Evolutionary conservation across 2,113 vertebrate species (phyloP).

Genomic region (Pelodiscus sinensis): DNA sequence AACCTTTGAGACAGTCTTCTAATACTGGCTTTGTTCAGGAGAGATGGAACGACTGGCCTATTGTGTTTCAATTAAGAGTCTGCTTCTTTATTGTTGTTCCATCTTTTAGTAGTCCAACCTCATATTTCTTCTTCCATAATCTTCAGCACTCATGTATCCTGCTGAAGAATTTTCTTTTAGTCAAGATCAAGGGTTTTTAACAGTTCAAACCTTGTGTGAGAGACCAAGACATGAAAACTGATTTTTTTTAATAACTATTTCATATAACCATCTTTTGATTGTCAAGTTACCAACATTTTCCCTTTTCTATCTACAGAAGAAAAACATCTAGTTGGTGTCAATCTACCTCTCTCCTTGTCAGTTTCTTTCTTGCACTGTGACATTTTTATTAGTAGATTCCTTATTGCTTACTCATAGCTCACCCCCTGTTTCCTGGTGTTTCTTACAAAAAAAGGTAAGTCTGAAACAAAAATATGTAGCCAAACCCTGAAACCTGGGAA

Average conservation of each 20-base stretch:
- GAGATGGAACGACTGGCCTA: background rate
- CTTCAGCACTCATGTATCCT: rapidly evolving
- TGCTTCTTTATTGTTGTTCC: background rate
- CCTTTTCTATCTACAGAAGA: background rate
- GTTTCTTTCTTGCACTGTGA: background rate
- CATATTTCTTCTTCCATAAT: background rate
- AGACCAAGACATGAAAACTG: background rate
- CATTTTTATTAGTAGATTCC: background rate
- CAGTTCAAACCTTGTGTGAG: background rate
- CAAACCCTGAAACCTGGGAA: background rate
- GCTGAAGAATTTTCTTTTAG: background rate
- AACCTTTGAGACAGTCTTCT: background rate
- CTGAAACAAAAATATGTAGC: background rate
- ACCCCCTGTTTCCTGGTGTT: constrained; percentile 25
- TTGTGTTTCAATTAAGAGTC: rapidly evolving
- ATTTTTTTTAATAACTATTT: background rate
- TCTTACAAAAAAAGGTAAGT: background rate
- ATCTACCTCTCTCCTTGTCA: background rate
- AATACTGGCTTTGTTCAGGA: background rate
- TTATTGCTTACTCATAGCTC: background rate
- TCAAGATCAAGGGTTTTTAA: background rate
- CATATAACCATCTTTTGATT: background rate
- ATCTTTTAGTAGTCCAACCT: background rate
- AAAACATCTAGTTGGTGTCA: background rate
- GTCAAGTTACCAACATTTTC: background rate